Percentiles rank a stretch among this genome's conserved stretches.
Evolutionary conservation across 2,888 invertebrate species (phyloP).

Genomic region (Escarpia spicata): DNA sequence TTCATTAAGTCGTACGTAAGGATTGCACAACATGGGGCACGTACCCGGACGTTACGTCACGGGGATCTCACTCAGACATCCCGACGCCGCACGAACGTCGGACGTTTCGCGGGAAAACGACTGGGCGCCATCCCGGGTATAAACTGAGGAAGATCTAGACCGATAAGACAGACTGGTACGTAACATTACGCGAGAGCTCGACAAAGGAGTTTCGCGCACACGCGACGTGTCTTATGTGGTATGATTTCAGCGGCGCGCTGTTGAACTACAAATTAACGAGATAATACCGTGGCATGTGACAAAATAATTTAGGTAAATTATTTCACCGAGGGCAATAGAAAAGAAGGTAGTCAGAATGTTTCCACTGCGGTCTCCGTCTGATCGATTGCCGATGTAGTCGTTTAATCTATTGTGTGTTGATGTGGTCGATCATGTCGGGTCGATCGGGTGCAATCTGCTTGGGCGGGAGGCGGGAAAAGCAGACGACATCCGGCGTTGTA

Average conservation of each 20-base stretch:
- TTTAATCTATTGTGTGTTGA: background rate
- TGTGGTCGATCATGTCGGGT: background rate
- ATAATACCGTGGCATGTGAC: slow-evolving; percentile 8
- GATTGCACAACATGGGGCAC: background rate
- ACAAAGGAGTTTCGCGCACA: background rate
- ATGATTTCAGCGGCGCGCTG: slow-evolving; percentile 4
- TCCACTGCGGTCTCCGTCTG: background rate
- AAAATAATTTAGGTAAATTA: slow-evolving; percentile 16
- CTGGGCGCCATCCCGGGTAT: background rate
- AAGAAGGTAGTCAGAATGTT: background rate
- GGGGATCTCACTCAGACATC: background rate
- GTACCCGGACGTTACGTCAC: background rate
- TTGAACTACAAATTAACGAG: background rate
- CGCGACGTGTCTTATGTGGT: slow-evolving; percentile 1
- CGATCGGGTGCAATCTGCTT: background rate
- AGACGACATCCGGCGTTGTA: background rate
- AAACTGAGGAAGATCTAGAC: background rate
- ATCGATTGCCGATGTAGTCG: background rate
- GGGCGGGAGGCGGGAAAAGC: background rate
- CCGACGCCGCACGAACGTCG: background rate
- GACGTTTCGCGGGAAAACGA: background rate
- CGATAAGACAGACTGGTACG: background rate
- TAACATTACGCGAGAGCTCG: background rate
- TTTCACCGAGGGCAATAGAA: background rate
- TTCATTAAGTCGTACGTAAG: background rate